These are phyloP conservation scores for Megaceryle torquata DNA, from an alignment of 2,113 vertebrate species.

Conservation along the genomic window DNA sequence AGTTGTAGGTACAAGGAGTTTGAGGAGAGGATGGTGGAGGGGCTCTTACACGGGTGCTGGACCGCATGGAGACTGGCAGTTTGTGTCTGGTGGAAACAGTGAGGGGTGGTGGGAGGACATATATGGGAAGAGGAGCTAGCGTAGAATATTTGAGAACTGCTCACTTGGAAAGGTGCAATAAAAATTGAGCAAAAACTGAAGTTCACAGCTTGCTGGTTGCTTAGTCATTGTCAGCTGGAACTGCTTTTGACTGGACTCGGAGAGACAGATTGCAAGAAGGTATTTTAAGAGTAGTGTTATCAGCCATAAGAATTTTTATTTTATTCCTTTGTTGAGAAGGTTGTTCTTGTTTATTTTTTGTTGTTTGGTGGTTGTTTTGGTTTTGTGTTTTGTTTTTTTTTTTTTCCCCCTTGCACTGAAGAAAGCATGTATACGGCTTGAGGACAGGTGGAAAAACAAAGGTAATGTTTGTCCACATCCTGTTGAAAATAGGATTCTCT, in stretches of 20 bases:
- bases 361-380: too few species aligned
- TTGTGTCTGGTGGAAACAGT: background rate
- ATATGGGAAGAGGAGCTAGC: background rate
- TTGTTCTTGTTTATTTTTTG: background rate
- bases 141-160: background rate
- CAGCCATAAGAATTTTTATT: background rate
- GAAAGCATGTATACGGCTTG: background rate
- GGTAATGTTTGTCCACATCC: background rate
- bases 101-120: background rate
- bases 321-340: background rate
- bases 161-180: background rate
- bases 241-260: background rate
- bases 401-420: background rate
- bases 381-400: background rate
- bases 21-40: background rate
- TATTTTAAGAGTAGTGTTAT: background rate
- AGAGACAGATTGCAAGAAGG: background rate
- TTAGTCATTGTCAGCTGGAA: background rate
- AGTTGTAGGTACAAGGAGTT: background rate
- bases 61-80: background rate
- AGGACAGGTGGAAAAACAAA: background rate
- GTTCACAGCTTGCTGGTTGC: background rate
- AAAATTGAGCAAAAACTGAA: background rate
- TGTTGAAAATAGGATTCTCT: background rate
- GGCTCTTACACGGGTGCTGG: background rate